Conservation (phyloP, 1,140 invertebrate genomes). For the Trichogramma pretiosum region DNA sequence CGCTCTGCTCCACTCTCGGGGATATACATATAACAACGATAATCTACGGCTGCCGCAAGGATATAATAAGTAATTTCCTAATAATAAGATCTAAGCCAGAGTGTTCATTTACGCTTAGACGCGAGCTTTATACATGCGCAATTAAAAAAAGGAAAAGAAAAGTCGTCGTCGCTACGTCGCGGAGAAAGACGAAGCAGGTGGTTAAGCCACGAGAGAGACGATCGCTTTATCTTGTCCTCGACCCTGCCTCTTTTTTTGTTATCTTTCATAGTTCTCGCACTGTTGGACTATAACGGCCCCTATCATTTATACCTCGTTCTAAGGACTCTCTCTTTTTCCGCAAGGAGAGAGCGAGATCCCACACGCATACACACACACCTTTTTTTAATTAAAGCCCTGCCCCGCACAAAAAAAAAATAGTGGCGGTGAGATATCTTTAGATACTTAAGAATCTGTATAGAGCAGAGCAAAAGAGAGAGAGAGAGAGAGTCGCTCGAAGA, state of each 20-base stretch:
- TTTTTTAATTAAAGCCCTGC: too few relatives aligned
- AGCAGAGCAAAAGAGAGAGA: not conserved
- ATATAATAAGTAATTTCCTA: too few relatives aligned
- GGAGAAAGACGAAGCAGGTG: slow-evolving; percentile 20
- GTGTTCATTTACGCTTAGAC: too few relatives aligned
- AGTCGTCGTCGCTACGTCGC: too few relatives aligned
- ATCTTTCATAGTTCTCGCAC: slow-evolving; percentile 10
- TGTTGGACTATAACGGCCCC: slow-evolving; percentile 16
- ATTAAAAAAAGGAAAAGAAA: slow-evolving; percentile 15
- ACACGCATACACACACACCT: not conserved
- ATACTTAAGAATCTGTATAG: too few relatives aligned
- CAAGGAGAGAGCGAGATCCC: not conserved
- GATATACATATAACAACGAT: not conserved
- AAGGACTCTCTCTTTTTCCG: not conserved
- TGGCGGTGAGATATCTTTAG: not conserved
- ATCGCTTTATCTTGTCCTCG: slow-evolving; percentile 22
- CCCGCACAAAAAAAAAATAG: not conserved
- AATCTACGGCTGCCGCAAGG: too few relatives aligned
- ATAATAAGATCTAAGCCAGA: too few relatives aligned
- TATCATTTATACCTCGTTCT: slow-evolving; percentile 19
- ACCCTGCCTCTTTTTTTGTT: slow-evolving; percentile 20
- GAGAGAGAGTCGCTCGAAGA: not conserved
- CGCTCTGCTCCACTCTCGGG: not conserved
- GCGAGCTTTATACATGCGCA: not conserved
- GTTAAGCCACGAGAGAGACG: slow-evolving; percentile 27